A percentile compares a stretch with the other conserved stretches of the same genome.
These are phyloP conservation scores for Trissolcus japonicus DNA, from an alignment of 2,888 invertebrate species.

Conservation along the genomic window DNA sequence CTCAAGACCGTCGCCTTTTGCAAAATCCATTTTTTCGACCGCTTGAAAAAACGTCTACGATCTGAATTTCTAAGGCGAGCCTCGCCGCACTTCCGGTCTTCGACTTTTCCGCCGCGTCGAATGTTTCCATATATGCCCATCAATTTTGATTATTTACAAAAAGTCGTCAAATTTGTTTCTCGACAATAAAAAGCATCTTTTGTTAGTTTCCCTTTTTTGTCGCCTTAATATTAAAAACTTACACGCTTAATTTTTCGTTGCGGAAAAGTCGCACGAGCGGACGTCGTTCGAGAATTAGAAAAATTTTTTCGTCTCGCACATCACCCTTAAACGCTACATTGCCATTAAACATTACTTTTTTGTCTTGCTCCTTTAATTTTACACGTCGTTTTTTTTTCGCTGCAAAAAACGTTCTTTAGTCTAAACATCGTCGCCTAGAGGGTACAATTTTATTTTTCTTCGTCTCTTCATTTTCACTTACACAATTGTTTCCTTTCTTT, in stretches of 20 bases:
- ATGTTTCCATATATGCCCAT: conserved; percentile 41
- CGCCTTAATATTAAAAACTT: conserved; percentile 8
- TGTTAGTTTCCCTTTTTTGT: not conserved
- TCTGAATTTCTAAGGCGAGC: conserved; percentile 72
- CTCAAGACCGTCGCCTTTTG: conserved; percentile 63
- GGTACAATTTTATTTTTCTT: conserved; percentile 39
- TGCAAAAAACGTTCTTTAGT: conserved; percentile 59
- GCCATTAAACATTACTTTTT: conserved; percentile 56
- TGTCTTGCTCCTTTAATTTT: conserved; percentile 40
- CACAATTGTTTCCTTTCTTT: conserved; percentile 31
- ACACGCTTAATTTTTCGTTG: conserved; percentile 24
- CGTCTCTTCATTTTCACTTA: conserved; percentile 13
- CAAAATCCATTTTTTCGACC: conserved; percentile 59
- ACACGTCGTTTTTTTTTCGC: conserved; percentile 41
- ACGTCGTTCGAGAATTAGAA: conserved; percentile 54
- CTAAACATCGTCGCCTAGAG: conserved; percentile 62
- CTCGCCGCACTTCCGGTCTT: conserved; percentile 67
- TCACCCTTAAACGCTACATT: conserved; percentile 56
- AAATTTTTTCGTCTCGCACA: conserved; percentile 44
- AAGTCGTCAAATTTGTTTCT: conserved; percentile 31
- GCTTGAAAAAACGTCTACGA: conserved; percentile 63
- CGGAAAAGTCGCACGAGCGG: conserved; percentile 59
- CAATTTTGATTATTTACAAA: conserved; percentile 64
- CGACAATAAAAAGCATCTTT: conserved; percentile 24
- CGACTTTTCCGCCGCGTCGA: conserved; percentile 61